Evolutionary conservation across 2,888 invertebrate genomes (phyloP).

Genomic region (Trichogramma dendrolimi): DNA sequence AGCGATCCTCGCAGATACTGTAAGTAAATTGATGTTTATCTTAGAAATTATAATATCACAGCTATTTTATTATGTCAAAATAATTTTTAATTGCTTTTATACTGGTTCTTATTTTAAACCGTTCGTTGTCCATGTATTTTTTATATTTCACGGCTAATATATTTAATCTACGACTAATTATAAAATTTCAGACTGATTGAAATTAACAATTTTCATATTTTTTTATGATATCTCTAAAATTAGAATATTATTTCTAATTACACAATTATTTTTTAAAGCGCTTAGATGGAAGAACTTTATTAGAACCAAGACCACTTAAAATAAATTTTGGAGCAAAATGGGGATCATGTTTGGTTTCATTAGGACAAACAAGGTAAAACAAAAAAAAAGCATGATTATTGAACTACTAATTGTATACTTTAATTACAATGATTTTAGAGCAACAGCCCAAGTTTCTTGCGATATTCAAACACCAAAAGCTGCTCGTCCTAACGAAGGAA

Average conservation of each 20-base stretch:
- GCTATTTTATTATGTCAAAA: conserved; percentile 3
- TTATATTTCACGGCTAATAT: background rate
- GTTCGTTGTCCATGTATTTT: conserved; percentile 17
- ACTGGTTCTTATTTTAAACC: conserved; percentile 7
- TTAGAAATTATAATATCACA: conserved; percentile 5
- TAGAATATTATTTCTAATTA: conserved; percentile 7
- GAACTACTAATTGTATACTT: background rate
- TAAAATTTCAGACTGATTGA: background rate
- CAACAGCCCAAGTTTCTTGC: conserved; percentile 82
- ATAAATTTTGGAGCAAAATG: conserved; percentile 79
- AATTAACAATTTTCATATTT: conserved; percentile 4
- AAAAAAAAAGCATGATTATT: background rate
- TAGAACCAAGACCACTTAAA: conserved; percentile 68
- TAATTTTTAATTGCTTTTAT: conserved; percentile 12
- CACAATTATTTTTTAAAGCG: conserved; percentile 58
- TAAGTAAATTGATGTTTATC: conserved; percentile 44
- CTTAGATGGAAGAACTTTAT: conserved; percentile 72
- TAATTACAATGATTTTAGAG: conserved; percentile 55
- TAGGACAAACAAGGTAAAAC: conserved; percentile 73
- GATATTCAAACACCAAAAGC: conserved; percentile 82
- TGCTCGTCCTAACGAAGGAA: conserved; percentile 84
- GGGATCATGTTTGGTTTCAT: conserved; percentile 73
- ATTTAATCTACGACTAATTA: background rate
- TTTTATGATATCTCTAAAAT: conserved; percentile 17
- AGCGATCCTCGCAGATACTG: conserved; percentile 63